These are phyloP conservation scores for Halichoerus grypus DNA, from an alignment of 2,113 vertebrate species.

Conservation along the genomic window DNA sequence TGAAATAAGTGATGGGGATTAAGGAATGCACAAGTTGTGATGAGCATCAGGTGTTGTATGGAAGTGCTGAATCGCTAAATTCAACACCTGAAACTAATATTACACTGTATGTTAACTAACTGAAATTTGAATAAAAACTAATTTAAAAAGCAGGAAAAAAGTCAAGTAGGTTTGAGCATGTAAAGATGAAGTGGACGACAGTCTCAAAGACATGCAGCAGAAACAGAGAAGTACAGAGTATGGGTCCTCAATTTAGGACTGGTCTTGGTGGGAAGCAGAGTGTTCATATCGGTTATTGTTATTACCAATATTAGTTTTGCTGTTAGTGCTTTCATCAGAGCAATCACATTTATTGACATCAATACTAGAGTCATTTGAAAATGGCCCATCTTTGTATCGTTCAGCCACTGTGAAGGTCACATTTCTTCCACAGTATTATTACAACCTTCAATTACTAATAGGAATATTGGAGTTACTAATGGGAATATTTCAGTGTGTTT, in stretches of 20 bases:
- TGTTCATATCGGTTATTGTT: background rate
- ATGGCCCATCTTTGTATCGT: background rate
- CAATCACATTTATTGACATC: background rate
- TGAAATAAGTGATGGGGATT: background rate
- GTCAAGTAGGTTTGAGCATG: background rate
- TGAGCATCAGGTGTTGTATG: background rate
- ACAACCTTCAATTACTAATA: background rate
- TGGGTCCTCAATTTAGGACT: background rate
- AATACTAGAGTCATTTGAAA: conserved; percentile 39
- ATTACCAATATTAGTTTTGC: background rate
- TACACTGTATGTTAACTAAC: background rate
- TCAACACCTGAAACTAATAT: background rate
- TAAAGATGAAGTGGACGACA: background rate
- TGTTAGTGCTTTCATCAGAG: conserved; percentile 6
- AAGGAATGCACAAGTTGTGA: background rate
- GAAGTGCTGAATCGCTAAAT: background rate
- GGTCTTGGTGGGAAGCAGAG: background rate
- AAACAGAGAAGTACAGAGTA: background rate
- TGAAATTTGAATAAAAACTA: background rate
- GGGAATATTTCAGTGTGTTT: background rate
- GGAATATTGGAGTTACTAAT: background rate
- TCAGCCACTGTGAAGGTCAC: background rate
- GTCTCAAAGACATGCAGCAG: background rate
- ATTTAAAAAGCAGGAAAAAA: background rate
- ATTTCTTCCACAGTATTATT: background rate